phyloP scores from a whole-genome alignment of 2,888 invertebrate species.

The Anarsia innoxiella region DNA sequence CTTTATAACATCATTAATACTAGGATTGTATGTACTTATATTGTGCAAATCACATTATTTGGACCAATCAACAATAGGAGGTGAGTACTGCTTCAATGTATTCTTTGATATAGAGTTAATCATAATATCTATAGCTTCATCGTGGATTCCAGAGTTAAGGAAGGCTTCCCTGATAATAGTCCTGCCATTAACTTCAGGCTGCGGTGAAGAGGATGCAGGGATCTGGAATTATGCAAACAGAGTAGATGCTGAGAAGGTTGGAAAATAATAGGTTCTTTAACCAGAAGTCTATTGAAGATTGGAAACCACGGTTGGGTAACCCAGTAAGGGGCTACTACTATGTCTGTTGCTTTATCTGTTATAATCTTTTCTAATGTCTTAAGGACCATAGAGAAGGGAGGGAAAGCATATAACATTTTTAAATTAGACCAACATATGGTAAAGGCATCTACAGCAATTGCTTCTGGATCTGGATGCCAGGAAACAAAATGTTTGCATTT shows the following conservation, averaged over 20 bases:
- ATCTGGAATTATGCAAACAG: constrained; percentile 8
- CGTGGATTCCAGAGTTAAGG: background rate
- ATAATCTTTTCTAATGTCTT: constrained; percentile 20
- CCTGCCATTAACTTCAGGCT: constrained; percentile 12
- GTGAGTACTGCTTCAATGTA: constrained; percentile 14
- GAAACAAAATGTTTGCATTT: constrained; percentile 18
- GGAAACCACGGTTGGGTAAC: constrained; percentile 23
- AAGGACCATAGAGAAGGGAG: constrained; percentile 15
- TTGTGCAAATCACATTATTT: constrained; percentile 6
- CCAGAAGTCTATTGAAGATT: constrained; percentile 11
- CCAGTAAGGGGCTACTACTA: constrained; percentile 21
- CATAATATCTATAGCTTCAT: constrained; percentile 9
- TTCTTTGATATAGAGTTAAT: constrained; percentile 10
- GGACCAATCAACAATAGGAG: constrained; percentile 6
- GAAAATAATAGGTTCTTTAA: constrained; percentile 11
- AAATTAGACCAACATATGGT: constrained; percentile 19
- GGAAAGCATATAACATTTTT: constrained; percentile 22
- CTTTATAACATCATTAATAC: background rate
- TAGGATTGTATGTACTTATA: background rate
- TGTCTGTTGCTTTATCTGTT: constrained; percentile 18
- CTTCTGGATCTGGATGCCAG: constrained; percentile 22
- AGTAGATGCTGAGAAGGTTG: constrained; percentile 5
- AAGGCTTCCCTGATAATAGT: constrained; percentile 14
- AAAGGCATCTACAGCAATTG: constrained; percentile 20
- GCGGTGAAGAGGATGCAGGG: background rate